A percentile compares a stretch with the other conserved stretches of the same genome.
phyloP scores from a whole-genome alignment of 2,797 vertebrate genomes.

The Melanotaenia parkinsoni region DNA sequence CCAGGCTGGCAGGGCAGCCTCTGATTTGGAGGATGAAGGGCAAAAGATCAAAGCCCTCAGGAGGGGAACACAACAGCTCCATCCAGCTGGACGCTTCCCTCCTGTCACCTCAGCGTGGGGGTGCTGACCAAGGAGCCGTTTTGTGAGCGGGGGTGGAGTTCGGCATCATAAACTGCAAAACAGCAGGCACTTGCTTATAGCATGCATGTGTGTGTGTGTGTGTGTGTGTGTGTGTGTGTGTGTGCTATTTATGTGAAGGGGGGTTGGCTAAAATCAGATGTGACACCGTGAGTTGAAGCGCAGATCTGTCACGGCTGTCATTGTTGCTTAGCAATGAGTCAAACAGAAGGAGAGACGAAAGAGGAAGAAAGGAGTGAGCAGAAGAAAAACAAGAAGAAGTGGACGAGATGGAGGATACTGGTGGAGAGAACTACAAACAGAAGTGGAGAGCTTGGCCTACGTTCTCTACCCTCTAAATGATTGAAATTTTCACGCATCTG shows the following conservation, averaged over 20 bases:
- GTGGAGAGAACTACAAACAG: slow-evolving; percentile 18
- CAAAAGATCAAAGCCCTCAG: slow-evolving; percentile 76
- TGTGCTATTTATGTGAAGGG: slow-evolving; percentile 27
- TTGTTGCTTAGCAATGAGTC: slow-evolving; percentile 76
- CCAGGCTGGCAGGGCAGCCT: slow-evolving; percentile 50
- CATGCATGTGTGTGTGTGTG: slow-evolving; percentile 37
- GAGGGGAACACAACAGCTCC: slow-evolving; percentile 70
- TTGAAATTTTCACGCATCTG: slow-evolving; percentile 20
- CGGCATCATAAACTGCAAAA: slow-evolving; percentile 63
- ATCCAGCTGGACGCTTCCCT: slow-evolving; percentile 77
- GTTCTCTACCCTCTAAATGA: slow-evolving; percentile 1
- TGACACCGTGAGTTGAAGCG: slow-evolving; percentile 66
- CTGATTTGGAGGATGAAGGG: slow-evolving; percentile 67
- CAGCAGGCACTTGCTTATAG: slow-evolving; percentile 50
- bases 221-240: slow-evolving; percentile 41
- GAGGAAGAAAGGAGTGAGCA: slow-evolving; percentile 39
- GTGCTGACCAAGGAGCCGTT: slow-evolving; percentile 48
- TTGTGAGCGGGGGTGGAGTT: slow-evolving; percentile 25
- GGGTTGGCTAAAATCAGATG: slow-evolving; percentile 74
- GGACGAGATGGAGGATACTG: slow-evolving; percentile 23
- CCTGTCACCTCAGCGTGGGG: slow-evolving; percentile 68
- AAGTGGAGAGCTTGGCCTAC: not conserved
- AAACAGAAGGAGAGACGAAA: slow-evolving; percentile 40
- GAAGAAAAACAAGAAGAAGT: slow-evolving; percentile 30
- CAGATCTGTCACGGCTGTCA: slow-evolving; percentile 76